Evolutionary conservation across 2,797 vertebrate genomes (phyloP), one percentile per base, ranked within the genome.

Genomic region (Vipera latastei): DNA sequence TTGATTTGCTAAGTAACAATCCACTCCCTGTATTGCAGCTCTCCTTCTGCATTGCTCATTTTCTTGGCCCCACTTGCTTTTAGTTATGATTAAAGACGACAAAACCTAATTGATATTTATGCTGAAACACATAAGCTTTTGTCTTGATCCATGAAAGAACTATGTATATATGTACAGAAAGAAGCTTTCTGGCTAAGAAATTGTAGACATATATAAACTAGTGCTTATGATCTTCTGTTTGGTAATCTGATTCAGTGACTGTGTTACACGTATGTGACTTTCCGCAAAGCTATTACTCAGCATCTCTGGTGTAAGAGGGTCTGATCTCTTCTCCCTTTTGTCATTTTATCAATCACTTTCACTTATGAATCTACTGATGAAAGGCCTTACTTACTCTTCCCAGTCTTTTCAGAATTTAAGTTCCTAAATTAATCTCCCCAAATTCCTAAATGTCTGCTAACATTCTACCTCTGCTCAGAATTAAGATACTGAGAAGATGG

Each of bases 1-100:
- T 88, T 65, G 4, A 92, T 92, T 55, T 69, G 26, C 89, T 83
- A 56, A 90, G 89, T 94, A 73, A 93, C 93, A 94, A 94, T 89
- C 90, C 60, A 87, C 56, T 88, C 60, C 73, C 44, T 56, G 20
- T 83, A 56, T 73, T 85, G 55, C 11, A 55, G 28, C 38, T 91
- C 53, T 92, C 57, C 85, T 73, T 90, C 56, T 48, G 12, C 61
- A 78, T 78, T 20, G 12, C 69, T n/a, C 32, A 18, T 78, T 92
- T 55, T 78, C 90, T 83, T 94, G 59, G 57, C 48, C 85, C 38
- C 51, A 16, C 28, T 83, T 87, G 92, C 38, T 53, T 92, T 92
- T 93, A 73, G 83, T 92, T 90, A 2, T 57, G 53, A 87, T 90
- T 90, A 90, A 90, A 89, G 63, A 48, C 26, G 18, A 88, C 88